Evolutionary conservation across 2,113 vertebrate genomes (phyloP), one percentile per base, ranked within the genome.

Genomic region (Gallinago undulata): DNA sequence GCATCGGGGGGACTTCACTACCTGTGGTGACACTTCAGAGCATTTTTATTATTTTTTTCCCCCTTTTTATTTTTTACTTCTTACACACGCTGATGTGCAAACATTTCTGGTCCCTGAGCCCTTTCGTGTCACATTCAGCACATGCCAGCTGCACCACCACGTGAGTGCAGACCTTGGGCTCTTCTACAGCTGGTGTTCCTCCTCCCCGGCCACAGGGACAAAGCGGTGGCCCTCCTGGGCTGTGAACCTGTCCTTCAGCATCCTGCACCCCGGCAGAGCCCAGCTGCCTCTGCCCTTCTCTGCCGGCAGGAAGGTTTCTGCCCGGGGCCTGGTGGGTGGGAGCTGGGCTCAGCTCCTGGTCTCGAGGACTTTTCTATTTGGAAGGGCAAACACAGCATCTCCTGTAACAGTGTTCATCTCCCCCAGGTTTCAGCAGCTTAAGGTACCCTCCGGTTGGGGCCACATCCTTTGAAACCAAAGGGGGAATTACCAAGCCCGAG

Each of bases 221-320:
- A 28, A 64, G 57, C 4, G 0, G 11, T 17, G 48, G n/a, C 69
- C 57, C 17, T 51, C n/a, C 41, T 0, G 0, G 55, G n/a, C 22
- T 33, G 27, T 24, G 56, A 57, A 22, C 11, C 23, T 4, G 0
- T 7, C 47, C 4, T 0, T 19, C 43, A 68, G 31, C 5, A 2
- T 57, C 56, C 4, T 1, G 22, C n/a, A 14, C 4, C 13, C 28
- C 1, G 1, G 64, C 53, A 69, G 27, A 82, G 35, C n/a, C 59
- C 60, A 31, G 17, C 60, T 57, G 72, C 7, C 47, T 3, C 84
- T 31, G 27, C 66, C 43, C 13, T 45, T 19, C 56, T 22, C 25
- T 3, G 30, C 43, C 16, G 3, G 8, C 22, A 24, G 43, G 35
- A 75, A 23, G 5, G 18, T 28, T 77, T 41, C 64, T 45, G 30